Percentiles rank a stretch among this genome's conserved stretches.
phyloP scores from a whole-genome alignment of 2,888 invertebrate species.

The Dinocampus coccinellae region DNA sequence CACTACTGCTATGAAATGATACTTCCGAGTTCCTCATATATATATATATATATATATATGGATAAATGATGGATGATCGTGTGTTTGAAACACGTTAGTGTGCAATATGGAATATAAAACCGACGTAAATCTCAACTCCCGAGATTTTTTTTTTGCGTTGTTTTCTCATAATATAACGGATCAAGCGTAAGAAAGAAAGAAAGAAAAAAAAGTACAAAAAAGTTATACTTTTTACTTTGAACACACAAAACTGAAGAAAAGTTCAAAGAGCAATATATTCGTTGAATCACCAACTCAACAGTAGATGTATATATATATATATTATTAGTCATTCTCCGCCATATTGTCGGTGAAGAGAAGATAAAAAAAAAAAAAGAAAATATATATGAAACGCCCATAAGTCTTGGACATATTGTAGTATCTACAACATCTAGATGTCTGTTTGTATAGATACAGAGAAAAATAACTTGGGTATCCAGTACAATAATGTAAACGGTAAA shows the following conservation, averaged over 20 bases:
- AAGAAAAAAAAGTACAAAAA: neutral
- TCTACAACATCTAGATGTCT: too few species aligned
- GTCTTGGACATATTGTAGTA: too few species aligned
- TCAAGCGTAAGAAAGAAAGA: too few species aligned
- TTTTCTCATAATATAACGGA: too few species aligned
- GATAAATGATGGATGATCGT: slow-evolving; percentile 67
- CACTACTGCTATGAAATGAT: slow-evolving; percentile 49
- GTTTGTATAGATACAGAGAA: too few species aligned
- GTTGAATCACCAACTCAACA: neutral
- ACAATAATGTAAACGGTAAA: neutral
- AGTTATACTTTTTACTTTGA: neutral
- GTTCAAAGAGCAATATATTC: neutral
- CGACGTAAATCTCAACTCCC: slow-evolving; percentile 62
- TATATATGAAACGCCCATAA: too few species aligned
- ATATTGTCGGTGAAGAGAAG: too few species aligned
- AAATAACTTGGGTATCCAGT: neutral
- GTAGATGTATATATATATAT: neutral
- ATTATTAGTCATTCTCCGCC: too few species aligned
- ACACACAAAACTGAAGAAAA: neutral
- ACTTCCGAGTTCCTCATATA: slow-evolving; percentile 58
- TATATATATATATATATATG: slow-evolving; percentile 48
- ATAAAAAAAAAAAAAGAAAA: too few species aligned
- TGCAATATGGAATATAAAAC: slow-evolving; percentile 61
- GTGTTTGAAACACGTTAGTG: slow-evolving; percentile 40
- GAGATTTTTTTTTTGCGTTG: neutral